phyloP scores from a whole-genome alignment of 2,797 vertebrate species.

The Iguana delicatissima region DNA sequence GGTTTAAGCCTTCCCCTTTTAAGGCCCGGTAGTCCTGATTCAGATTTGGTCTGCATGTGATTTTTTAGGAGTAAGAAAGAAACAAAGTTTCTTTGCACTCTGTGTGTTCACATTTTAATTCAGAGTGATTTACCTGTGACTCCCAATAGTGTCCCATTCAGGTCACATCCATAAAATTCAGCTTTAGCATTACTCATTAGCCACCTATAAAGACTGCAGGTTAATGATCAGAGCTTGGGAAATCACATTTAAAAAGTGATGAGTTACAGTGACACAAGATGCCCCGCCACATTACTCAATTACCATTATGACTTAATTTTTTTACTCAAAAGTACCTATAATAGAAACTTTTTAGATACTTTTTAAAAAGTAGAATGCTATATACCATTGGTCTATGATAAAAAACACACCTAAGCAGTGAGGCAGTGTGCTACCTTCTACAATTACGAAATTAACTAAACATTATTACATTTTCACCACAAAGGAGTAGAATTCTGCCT shows the following conservation, averaged over 20 bases:
- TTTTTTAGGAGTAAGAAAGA: background rate
- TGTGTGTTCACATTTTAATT: background rate
- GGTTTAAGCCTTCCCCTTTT: background rate
- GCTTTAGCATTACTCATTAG: background rate
- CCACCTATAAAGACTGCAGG: background rate
- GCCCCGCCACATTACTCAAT: too few relatives aligned
- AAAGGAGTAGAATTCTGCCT: background rate
- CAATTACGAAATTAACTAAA: background rate
- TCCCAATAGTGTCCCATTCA: too few relatives aligned
- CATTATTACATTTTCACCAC: background rate
- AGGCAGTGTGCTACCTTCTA: background rate
- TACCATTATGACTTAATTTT: too few relatives aligned
- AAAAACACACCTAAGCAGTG: background rate
- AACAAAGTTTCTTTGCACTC: background rate
- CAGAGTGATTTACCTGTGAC: background rate
- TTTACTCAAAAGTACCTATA: background rate
- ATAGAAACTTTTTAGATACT: background rate
- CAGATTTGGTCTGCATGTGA: background rate
- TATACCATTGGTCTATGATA: background rate
- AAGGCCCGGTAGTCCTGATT: too few relatives aligned
- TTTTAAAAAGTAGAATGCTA: background rate
- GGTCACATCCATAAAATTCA: too few relatives aligned
- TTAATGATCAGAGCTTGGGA: background rate
- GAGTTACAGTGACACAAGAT: background rate
- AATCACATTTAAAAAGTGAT: background rate